Conservation (phyloP, 2,888 invertebrate species). For the Pelosia muscerda region DNA sequence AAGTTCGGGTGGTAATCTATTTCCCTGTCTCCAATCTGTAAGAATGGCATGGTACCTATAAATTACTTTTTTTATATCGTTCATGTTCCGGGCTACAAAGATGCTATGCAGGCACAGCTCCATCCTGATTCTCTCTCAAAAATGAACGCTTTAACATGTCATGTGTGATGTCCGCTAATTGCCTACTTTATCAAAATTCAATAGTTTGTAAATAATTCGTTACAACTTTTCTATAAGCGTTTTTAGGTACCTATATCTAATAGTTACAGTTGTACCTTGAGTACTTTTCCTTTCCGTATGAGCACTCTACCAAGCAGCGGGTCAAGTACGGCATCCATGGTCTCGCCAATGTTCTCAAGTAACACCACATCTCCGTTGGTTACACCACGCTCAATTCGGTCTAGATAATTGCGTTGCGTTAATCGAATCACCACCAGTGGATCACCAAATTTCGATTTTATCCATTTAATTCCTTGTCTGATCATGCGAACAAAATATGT, state of each 20-base stretch:
- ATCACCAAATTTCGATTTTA: constrained; percentile 94
- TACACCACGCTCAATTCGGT: constrained; percentile 92
- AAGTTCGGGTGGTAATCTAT: constrained; percentile 95
- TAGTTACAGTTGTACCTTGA: constrained; percentile 76
- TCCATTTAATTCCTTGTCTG: constrained; percentile 97
- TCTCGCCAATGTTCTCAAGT: constrained; percentile 96
- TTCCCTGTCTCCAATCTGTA: constrained; percentile 96
- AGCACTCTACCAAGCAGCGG: constrained; percentile 95
- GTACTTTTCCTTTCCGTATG: constrained; percentile 93
- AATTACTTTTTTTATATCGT: neutral
- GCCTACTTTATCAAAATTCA: too few relatives aligned
- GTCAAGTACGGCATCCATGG: constrained; percentile 96
- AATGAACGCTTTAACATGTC: too few relatives aligned
- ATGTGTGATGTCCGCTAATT: too few relatives aligned
- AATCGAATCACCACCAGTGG: constrained; percentile 91
- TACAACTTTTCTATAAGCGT: too few relatives aligned
- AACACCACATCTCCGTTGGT: constrained; percentile 91
- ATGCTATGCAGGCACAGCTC: too few relatives aligned
- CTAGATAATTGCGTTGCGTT: constrained; percentile 94
- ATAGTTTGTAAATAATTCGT: too few relatives aligned
- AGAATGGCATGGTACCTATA: constrained; percentile 39
- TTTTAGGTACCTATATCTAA: neutral
- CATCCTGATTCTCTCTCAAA: too few relatives aligned
- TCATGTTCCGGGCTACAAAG: too few relatives aligned
- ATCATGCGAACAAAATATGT: neutral